Percentiles rank a stretch among this genome's conserved stretches.
Conservation (phyloP, 2,113 vertebrate genomes). For the Neogale vison region DNA sequence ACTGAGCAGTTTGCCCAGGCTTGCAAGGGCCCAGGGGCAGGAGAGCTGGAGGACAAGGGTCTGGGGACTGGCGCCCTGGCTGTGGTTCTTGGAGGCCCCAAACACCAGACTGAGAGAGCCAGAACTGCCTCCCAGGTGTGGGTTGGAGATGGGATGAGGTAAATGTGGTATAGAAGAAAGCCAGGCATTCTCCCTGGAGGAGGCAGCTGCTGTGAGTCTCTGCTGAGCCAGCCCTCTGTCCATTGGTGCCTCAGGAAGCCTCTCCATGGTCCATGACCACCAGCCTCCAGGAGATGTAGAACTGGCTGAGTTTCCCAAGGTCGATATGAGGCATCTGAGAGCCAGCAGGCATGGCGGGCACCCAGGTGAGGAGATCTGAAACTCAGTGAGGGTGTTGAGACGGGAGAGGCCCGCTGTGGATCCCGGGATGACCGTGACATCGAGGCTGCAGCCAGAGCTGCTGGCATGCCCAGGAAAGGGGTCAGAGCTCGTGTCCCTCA, state of each 20-base stretch:
- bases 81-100: neutral
- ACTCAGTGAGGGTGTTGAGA: neutral
- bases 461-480: neutral
- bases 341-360: accelerated
- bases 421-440: neutral
- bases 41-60: neutral
- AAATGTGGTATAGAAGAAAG: neutral
- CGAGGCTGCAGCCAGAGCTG: neutral
- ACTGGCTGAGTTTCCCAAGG: neutral
- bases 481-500: neutral
- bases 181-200: neutral
- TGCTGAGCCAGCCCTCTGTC: accelerated
- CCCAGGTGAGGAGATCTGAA: neutral
- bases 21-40: neutral
- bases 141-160: neutral
- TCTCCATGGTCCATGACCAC: neutral
- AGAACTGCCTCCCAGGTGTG: neutral
- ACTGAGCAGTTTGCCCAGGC: no score
- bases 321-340: neutral
- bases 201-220: neutral
- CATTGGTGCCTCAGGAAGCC: neutral
- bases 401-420: neutral
- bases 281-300: neutral
- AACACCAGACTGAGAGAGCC: accelerated
- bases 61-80: neutral